These are phyloP conservation scores for Catamblyrhynchus diadema DNA, from an alignment of 2,797 vertebrate species.

Conservation along the genomic window DNA sequence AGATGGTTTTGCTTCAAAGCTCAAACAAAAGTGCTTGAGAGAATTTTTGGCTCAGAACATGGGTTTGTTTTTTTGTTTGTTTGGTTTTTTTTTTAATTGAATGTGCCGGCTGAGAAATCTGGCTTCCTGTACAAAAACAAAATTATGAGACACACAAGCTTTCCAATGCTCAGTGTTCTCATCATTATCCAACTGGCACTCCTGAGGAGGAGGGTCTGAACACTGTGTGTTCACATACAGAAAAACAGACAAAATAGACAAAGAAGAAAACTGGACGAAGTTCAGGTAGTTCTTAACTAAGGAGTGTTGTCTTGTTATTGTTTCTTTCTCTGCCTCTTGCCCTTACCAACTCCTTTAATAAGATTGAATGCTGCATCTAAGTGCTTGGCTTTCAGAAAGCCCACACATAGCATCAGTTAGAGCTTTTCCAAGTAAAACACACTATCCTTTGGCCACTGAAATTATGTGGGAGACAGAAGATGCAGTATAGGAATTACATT, in stretches of 20 bases:
- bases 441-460: not conserved
- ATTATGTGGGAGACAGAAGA: not conserved
- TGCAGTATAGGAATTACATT: not conserved
- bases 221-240: rapidly evolving
- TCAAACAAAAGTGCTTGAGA: not conserved
- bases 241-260: not conserved
- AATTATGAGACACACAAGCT: not conserved
- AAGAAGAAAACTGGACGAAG: not conserved
- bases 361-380: not conserved
- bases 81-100: not conserved
- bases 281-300: not conserved
- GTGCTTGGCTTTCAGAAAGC: not conserved
- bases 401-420: rapidly evolving
- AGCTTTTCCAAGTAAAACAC: not conserved
- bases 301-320: not conserved
- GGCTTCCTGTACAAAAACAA: not conserved
- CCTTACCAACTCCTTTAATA: not conserved
- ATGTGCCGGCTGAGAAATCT: not conserved
- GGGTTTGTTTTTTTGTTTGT: not conserved
- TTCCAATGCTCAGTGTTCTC: not conserved
- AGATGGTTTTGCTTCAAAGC: not conserved
- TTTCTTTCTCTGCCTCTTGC: not conserved
- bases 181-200: not conserved
- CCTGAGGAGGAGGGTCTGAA: not conserved
- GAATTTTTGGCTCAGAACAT: not conserved